Conservation (phyloP, 2,113 vertebrate genomes). For the Petroica traversi region DNA sequence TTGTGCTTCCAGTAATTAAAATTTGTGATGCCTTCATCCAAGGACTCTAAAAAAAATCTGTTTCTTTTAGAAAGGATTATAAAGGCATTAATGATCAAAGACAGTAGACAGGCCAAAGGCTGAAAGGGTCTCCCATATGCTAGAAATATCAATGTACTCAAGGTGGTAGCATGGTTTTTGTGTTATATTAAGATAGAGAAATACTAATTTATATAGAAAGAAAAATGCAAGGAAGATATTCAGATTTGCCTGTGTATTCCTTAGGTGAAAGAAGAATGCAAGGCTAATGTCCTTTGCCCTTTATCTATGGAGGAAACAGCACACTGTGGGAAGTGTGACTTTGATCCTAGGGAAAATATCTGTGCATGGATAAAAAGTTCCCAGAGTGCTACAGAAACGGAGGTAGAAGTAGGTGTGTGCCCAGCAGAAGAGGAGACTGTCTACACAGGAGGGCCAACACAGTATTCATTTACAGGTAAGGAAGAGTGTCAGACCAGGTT, state of each 20-base stretch:
- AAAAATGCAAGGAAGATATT: neutral
- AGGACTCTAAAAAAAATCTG: neutral
- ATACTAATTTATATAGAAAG: neutral
- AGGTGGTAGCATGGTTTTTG: neutral
- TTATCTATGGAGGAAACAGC: constrained; percentile 68
- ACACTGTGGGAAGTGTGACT: constrained; percentile 84
- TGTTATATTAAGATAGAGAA: neutral
- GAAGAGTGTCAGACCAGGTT: neutral
- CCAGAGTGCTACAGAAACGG: neutral
- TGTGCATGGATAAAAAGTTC: constrained; percentile 74
- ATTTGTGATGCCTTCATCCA: neutral
- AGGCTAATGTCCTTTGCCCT: constrained; percentile 79
- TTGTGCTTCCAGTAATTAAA: neutral
- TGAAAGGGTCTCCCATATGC: neutral
- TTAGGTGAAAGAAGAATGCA: constrained; percentile 75
- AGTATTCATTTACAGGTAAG: constrained; percentile 82
- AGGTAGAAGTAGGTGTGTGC: constrained; percentile 60
- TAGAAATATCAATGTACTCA: neutral
- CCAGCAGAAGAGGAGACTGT: constrained; percentile 77
- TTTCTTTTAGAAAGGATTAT: neutral
- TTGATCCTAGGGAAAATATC: constrained; percentile 72
- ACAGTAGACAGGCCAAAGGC: neutral
- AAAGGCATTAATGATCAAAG: neutral
- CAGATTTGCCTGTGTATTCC: neutral
- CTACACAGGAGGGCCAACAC: constrained; percentile 71